These are phyloP conservation scores for Poecilia latipinna DNA, from an alignment of 2,113 vertebrate genomes.

Conservation along the genomic window DNA sequence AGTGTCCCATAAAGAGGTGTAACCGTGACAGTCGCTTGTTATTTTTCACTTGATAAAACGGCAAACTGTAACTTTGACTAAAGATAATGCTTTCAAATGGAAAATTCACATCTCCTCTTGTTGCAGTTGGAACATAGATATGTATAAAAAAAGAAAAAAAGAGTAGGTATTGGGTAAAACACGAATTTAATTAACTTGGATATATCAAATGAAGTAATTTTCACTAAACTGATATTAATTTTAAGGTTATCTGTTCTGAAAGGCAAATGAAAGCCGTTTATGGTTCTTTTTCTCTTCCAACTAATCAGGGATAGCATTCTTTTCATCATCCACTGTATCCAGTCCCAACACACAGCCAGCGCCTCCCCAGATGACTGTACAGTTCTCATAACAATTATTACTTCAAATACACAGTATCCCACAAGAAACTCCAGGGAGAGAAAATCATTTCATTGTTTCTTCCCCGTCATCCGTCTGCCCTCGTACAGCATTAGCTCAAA, in stretches of 20 bases:
- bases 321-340: constrained; percentile 28
- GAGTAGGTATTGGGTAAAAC: constrained; percentile 13
- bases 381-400: constrained; percentile 71
- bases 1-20: constrained; percentile 71
- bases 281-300: background rate
- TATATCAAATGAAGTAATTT: constrained; percentile 4
- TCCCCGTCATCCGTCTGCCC: constrained; percentile 51
- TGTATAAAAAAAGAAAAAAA: background rate
- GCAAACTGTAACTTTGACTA: constrained; percentile 75
- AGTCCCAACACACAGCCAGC: constrained; percentile 42
- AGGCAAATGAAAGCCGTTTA: background rate
- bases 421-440: constrained; percentile 63
- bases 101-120: constrained; percentile 24
- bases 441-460: constrained; percentile 67
- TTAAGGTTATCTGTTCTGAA: background rate
- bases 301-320: background rate
- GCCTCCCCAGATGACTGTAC: constrained; percentile 55
- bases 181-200: background rate
- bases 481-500: constrained; percentile 57
- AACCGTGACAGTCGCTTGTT: constrained; percentile 71
- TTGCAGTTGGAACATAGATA: background rate
- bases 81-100: constrained; percentile 69
- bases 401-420: constrained; percentile 65
- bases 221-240: background rate
- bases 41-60: constrained; percentile 76